Percentiles rank a stretch among this genome's conserved stretches.
Evolutionary conservation across 2,888 invertebrate genomes (phyloP).

Genomic region (Selenia dentaria): DNA sequence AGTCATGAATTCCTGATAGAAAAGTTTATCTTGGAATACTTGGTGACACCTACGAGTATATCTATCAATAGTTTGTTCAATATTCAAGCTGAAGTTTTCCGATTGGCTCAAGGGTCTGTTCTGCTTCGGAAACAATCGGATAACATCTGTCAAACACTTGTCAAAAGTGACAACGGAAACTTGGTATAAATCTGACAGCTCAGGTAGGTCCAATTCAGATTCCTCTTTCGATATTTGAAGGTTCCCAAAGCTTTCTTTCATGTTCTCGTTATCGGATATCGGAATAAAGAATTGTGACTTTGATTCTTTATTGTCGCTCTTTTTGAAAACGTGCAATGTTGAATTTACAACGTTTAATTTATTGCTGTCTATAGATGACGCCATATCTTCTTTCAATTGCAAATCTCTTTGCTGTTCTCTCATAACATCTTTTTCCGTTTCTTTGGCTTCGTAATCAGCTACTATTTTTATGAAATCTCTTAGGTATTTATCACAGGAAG

Average conservation of each 20-base stretch:
- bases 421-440: constrained; percentile 59
- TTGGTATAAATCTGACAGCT: constrained; percentile 64
- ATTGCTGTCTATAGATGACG: constrained; percentile 70
- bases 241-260: constrained; percentile 68
- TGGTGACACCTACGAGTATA: constrained; percentile 77
- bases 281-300: constrained; percentile 81
- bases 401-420: constrained; percentile 54
- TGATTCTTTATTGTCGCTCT: constrained; percentile 70
- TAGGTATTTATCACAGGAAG: constrained; percentile 76
- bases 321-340: constrained; percentile 72
- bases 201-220: constrained; percentile 61
- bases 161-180: constrained; percentile 59
- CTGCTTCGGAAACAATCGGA: constrained; percentile 75
- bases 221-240: constrained; percentile 68
- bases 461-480: constrained; percentile 63
- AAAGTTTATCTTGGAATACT: constrained; percentile 78
- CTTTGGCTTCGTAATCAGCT: constrained; percentile 63
- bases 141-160: constrained; percentile 65
- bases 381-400: constrained; percentile 61
- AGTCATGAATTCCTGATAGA: constrained; percentile 72
- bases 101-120: constrained; percentile 77
- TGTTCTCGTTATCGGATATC: constrained; percentile 59
- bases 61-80: constrained; percentile 74
- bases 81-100: constrained; percentile 69
- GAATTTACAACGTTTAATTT: constrained; percentile 67